Conservation (phyloP, 2,797 vertebrate genomes). For the Rachycentron canadum region DNA sequence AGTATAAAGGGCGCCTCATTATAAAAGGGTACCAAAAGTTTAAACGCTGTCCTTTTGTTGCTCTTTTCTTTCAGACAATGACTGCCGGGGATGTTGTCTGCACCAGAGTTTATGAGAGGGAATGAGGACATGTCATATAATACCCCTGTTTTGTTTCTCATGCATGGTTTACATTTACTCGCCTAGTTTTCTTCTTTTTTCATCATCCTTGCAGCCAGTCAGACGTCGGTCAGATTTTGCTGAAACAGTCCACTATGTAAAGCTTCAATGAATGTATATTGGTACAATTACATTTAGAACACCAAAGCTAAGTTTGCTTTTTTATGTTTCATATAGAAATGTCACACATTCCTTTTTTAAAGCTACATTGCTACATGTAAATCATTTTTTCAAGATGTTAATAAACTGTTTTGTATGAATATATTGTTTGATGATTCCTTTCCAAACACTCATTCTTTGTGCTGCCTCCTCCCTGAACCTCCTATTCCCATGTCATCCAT, state of each 20-base stretch:
- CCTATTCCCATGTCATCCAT: slow-evolving; percentile 46
- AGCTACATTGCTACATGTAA: slow-evolving; percentile 26
- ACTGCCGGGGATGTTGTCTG: slow-evolving; percentile 85
- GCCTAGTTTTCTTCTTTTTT: slow-evolving; percentile 49
- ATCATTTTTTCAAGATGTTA: slow-evolving; percentile 53
- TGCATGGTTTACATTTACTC: slow-evolving; percentile 65
- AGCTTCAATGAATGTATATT: slow-evolving; percentile 31
- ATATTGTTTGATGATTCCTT: slow-evolving; percentile 13
- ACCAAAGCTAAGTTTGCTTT: slow-evolving; percentile 49
- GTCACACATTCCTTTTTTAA: slow-evolving; percentile 51
- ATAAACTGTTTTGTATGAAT: slow-evolving; percentile 75
- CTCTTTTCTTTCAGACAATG: slow-evolving; percentile 84
- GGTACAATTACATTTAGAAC: slow-evolving; percentile 31
- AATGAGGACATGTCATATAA: slow-evolving; percentile 70
- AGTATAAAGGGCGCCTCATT: background rate
- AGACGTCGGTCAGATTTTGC: slow-evolving; percentile 31
- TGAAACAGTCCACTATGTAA: slow-evolving; percentile 44
- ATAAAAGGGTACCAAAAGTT: slow-evolving; percentile 4
- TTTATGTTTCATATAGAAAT: slow-evolving; percentile 38
- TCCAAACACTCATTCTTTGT: slow-evolving; percentile 25
- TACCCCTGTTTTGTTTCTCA: slow-evolving; percentile 52
- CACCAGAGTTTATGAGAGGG: slow-evolving; percentile 84
- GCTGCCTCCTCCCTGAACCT: slow-evolving; percentile 41
- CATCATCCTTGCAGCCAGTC: slow-evolving; percentile 27
- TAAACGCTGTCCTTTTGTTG: slow-evolving; percentile 29